A percentile compares a stretch with the other conserved stretches of the same genome.
These are phyloP conservation scores for Lithobates sylvaticus DNA, from an alignment of 2,797 vertebrate species.

Conservation along the genomic window DNA sequence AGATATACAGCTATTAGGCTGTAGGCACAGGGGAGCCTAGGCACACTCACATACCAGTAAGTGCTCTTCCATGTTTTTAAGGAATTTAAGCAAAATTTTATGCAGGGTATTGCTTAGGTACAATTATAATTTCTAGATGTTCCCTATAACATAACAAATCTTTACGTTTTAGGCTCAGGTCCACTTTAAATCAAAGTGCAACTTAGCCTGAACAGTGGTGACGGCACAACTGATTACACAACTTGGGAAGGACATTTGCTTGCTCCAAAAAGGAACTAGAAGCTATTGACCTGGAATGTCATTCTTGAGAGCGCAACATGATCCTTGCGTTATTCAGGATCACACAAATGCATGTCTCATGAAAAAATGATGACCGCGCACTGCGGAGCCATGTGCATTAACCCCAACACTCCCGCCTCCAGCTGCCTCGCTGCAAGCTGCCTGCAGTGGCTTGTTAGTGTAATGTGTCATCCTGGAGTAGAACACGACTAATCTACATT, in stretches of 20 bases:
- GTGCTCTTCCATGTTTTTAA: too few relatives aligned
- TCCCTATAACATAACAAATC: too few relatives aligned
- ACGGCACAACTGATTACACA: background rate
- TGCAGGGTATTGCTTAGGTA: too few relatives aligned
- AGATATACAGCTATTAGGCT: too few relatives aligned
- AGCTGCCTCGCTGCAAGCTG: background rate
- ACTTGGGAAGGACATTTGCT: conserved; percentile 25
- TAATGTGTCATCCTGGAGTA: background rate
- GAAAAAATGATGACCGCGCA: conserved; percentile 47
- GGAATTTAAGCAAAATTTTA: too few relatives aligned
- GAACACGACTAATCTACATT: conserved; percentile 13
- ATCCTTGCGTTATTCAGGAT: conserved; percentile 49
- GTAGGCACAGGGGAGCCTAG: too few relatives aligned
- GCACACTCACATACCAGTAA: too few relatives aligned
- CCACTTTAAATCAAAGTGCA: too few relatives aligned
- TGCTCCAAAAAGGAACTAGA: conserved; percentile 5
- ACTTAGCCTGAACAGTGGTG: background rate
- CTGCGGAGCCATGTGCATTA: conserved; percentile 23
- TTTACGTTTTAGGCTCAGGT: too few relatives aligned
- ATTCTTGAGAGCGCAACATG: conserved; percentile 55
- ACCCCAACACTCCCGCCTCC: background rate
- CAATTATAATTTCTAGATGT: too few relatives aligned
- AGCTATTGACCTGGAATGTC: conserved; percentile 54
- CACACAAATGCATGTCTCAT: conserved; percentile 53
- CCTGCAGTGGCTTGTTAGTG: background rate